Conservation (phyloP, 2,113 vertebrate species). For the Cepphus grylle region DNA sequence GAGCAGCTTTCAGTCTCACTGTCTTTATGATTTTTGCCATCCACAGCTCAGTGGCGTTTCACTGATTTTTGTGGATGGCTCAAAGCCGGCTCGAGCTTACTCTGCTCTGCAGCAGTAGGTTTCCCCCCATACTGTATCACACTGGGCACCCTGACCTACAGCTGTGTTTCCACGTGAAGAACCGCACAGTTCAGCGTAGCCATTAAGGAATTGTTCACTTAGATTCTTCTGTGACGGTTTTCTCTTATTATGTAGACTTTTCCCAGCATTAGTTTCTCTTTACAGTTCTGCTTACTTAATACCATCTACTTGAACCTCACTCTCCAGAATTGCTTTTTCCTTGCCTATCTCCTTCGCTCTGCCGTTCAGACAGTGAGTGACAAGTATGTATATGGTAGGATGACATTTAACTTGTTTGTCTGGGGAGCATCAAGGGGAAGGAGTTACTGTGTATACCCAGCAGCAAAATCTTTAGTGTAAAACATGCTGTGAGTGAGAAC, state of each 20-base stretch:
- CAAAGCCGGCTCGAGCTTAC: background rate
- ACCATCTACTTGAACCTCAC: background rate
- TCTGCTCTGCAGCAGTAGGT: background rate
- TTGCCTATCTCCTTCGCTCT: background rate
- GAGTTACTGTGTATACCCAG: background rate
- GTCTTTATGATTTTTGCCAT: background rate
- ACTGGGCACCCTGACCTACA: background rate
- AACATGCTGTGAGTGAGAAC: background rate
- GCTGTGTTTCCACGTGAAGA: background rate
- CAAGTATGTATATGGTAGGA: background rate
- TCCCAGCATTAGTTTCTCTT: background rate
- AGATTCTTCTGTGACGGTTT: background rate
- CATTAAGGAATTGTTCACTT: background rate
- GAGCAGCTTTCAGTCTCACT: background rate
- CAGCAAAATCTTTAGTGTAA: background rate
- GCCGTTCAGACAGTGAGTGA: background rate
- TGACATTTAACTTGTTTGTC: background rate
- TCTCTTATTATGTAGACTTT: background rate
- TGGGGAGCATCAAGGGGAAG: background rate
- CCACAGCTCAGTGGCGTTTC: background rate
- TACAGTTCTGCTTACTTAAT: background rate
- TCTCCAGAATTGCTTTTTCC: background rate
- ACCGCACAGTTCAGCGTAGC: background rate
- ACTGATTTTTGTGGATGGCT: background rate
- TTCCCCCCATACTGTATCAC: background rate